Percentiles rank a stretch among this genome's conserved stretches.
phyloP scores from a whole-genome alignment of 1,140 invertebrate genomes.

The Drosophila kurseongensis region DNA sequence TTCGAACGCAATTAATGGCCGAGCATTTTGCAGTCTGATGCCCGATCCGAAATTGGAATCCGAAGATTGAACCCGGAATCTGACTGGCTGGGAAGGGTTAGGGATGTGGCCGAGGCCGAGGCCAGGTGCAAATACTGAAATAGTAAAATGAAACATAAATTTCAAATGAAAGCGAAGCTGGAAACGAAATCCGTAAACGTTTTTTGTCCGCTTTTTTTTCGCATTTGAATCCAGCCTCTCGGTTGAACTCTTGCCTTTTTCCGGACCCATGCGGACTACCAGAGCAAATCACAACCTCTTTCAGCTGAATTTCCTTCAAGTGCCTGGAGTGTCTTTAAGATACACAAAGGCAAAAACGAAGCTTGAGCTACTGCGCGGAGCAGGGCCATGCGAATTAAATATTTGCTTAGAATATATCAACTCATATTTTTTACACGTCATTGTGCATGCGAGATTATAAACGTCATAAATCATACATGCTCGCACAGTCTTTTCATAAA shows the following conservation, averaged over 20 bases:
- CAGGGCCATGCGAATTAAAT: slow-evolving; percentile 62
- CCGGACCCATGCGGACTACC: slow-evolving; percentile 13
- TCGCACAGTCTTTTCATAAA: slow-evolving; percentile 75
- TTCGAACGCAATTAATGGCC: slow-evolving; percentile 47
- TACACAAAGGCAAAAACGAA: neutral
- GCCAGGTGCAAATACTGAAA: slow-evolving; percentile 40
- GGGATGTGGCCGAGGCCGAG: neutral
- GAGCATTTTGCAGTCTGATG: slow-evolving; percentile 14
- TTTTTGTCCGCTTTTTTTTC: neutral
- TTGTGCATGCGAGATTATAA: slow-evolving; percentile 80
- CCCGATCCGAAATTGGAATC: slow-evolving; percentile 1
- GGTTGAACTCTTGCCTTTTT: neutral
- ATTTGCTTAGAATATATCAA: slow-evolving; percentile 79
- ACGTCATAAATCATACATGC: slow-evolving; percentile 77
- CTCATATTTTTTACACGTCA: slow-evolving; percentile 80
- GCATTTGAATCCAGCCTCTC: no score
- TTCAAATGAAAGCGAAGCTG: slow-evolving; percentile 45
- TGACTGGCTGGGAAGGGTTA: no score
- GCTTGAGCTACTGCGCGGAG: neutral
- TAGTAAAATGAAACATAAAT: slow-evolving; percentile 67
- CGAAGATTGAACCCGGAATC: slow-evolving; percentile 24
- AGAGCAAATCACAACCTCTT: slow-evolving; percentile 16
- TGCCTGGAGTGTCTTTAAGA: slow-evolving; percentile 10
- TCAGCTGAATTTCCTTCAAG: slow-evolving; percentile 5
- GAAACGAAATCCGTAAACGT: slow-evolving; percentile 41